These are phyloP conservation scores for Pasiphila rectangulata DNA, from an alignment of 2,888 invertebrate species.

Conservation along the genomic window DNA sequence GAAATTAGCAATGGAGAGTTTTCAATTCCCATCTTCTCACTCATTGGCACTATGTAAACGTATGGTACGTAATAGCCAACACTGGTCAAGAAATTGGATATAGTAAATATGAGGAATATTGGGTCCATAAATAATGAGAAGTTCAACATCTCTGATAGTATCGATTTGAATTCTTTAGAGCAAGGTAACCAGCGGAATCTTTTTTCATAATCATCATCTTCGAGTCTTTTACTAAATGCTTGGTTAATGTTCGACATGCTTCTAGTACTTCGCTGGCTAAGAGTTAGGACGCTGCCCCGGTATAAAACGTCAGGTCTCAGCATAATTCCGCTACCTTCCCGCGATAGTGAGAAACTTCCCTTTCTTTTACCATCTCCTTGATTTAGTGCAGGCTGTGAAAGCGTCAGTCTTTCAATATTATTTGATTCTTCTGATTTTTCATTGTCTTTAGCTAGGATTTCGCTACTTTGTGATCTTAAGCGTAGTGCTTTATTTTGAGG, in stretches of 20 bases:
- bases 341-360: slow-evolving; percentile 42
- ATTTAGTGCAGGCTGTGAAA: slow-evolving; percentile 86
- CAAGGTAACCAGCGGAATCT: slow-evolving; percentile 83
- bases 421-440: slow-evolving; percentile 61
- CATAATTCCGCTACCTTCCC: slow-evolving; percentile 88
- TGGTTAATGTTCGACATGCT: slow-evolving; percentile 77
- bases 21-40: slow-evolving; percentile 81
- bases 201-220: slow-evolving; percentile 65
- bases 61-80: slow-evolving; percentile 97
- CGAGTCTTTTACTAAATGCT: slow-evolving; percentile 47
- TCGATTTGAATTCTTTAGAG: slow-evolving; percentile 85
- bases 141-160: slow-evolving; percentile 91
- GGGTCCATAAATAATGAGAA: slow-evolving; percentile 90
- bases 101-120: slow-evolving; percentile 92
- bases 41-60: slow-evolving; percentile 90
- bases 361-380: slow-evolving; percentile 66
- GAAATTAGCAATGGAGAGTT: slow-evolving; percentile 87
- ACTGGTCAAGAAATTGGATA: slow-evolving; percentile 97
- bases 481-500: slow-evolving; percentile 63
- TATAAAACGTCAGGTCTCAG: slow-evolving; percentile 94
- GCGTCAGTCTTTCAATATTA: slow-evolving; percentile 80
- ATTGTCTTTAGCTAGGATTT: slow-evolving; percentile 70
- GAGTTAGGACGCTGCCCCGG: slow-evolving; percentile 81
- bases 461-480: slow-evolving; percentile 81
- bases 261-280: slow-evolving; percentile 57